Evolutionary conservation across 2,113 vertebrate species (phyloP).

Genomic region (Okapia johnstoni): DNA sequence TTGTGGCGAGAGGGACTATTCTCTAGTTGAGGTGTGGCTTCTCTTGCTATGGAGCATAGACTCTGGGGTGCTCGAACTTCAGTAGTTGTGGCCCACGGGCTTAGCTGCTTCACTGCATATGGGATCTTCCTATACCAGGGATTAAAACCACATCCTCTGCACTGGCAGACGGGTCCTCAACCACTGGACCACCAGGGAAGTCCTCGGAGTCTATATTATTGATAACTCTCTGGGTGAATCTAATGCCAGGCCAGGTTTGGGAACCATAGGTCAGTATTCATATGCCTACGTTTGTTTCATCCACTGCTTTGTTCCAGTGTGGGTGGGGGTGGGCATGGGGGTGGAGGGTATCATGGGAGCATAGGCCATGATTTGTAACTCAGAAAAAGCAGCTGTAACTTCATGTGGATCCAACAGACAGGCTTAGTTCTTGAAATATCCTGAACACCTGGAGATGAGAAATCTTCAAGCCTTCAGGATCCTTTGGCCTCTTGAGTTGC

Average conservation of each 20-base stretch:
- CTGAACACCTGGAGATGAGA: neutral
- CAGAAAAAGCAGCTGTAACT: neutral
- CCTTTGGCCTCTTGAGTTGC: neutral
- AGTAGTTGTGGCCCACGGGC: neutral
- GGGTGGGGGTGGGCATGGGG: neutral
- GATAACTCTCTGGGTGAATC: neutral
- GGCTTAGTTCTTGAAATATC: neutral
- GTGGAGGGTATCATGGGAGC: neutral
- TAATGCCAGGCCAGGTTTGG: neutral
- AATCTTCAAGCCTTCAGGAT: neutral
- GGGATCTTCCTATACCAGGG: neutral
- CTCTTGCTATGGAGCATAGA: neutral
- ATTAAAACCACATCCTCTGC: neutral
- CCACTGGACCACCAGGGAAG: neutral
- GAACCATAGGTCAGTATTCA: neutral
- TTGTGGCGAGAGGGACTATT: neutral
- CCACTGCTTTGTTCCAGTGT: neutral
- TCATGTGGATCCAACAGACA: neutral
- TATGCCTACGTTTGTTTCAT: neutral
- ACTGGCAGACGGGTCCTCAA: fast-evolving
- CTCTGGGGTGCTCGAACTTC: neutral
- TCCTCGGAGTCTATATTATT: neutral
- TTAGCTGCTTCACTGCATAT: fast-evolving
- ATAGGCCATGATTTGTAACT: neutral
- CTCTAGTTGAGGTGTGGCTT: neutral